Evolutionary conservation across 1,140 invertebrate species (phyloP).

Genomic region (Drosophila tani): DNA sequence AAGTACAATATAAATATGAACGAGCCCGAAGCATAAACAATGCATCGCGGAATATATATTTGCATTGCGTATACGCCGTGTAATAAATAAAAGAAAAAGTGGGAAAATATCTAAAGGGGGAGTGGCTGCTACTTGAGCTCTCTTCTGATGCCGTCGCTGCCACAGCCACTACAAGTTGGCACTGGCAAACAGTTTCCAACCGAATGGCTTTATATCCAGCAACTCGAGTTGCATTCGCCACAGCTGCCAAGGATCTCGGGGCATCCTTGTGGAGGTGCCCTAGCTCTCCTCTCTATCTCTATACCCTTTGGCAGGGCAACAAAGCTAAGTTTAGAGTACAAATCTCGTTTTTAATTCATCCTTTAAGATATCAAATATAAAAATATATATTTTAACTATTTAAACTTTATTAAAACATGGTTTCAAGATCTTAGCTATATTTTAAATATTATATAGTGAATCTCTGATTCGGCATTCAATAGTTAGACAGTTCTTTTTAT

Average conservation of each 20-base stretch:
- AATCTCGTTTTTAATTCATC: neutral
- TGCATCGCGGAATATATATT: constrained; percentile 55
- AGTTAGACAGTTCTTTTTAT: neutral
- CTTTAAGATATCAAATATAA: neutral
- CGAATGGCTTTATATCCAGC: constrained; percentile 74
- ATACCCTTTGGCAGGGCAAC: neutral
- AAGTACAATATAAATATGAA: constrained; percentile 22
- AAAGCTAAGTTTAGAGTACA: neutral
- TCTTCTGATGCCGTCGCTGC: constrained; percentile 10
- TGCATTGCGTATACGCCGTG: constrained; percentile 76
- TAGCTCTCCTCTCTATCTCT: neutral
- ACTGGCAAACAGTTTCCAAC: constrained; percentile 76
- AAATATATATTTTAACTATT: neutral
- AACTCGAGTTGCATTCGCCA: constrained; percentile 68
- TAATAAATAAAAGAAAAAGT: constrained; percentile 68
- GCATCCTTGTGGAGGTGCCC: constrained; percentile 29
- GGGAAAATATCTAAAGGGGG: constrained; percentile 19
- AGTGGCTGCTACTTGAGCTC: constrained; percentile 57
- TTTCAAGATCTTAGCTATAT: no score
- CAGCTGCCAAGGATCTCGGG: constrained; percentile 70
- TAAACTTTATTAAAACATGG: no score
- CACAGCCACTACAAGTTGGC: constrained; percentile 52
- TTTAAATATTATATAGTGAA: neutral
- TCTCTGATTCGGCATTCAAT: neutral
- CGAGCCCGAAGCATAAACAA: constrained; percentile 56